phyloP scores from a whole-genome alignment of 2,797 vertebrate genomes.

The Pampus argenteus region DNA sequence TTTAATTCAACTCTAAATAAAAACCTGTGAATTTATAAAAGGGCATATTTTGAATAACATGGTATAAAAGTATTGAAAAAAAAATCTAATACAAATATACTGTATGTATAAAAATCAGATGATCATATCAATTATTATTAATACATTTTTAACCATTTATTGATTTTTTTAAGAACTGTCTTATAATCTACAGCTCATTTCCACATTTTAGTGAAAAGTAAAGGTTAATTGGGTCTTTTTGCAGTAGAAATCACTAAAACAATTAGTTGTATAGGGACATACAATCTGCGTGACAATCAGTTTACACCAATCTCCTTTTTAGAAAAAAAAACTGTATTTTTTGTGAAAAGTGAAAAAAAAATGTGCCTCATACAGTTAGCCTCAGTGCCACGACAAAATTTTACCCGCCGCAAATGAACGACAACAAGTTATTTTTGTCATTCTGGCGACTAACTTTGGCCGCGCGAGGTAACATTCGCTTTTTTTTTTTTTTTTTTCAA shows the following conservation, averaged over 20 bases:
- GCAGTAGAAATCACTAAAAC: conserved; percentile 20
- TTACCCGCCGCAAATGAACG: conserved; percentile 53
- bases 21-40: conserved; percentile 5
- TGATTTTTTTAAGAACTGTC: not conserved
- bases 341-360: conserved; percentile 30
- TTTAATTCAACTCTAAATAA: conserved; percentile 13
- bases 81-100: not conserved
- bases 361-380: conserved; percentile 4
- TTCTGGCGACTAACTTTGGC: conserved; percentile 64
- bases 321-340: not conserved
- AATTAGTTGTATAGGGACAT: not conserved
- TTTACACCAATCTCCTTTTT: conserved; percentile 2
- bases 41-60: not conserved
- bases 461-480: conserved; percentile 66
- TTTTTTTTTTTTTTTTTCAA: conserved; percentile 63
- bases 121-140: too few species aligned
- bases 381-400: conserved; percentile 30
- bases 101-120: not conserved
- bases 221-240: conserved; percentile 19
- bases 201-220: conserved; percentile 12
- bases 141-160: not conserved
- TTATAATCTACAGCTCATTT: conserved; percentile 10
- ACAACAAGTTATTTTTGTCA: conserved; percentile 75
- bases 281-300: conserved; percentile 1
- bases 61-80: not conserved